A percentile compares a stretch with the other conserved stretches of the same genome.
Evolutionary conservation across 2,113 vertebrate species (phyloP).

Genomic region (Nettapus auritus): DNA sequence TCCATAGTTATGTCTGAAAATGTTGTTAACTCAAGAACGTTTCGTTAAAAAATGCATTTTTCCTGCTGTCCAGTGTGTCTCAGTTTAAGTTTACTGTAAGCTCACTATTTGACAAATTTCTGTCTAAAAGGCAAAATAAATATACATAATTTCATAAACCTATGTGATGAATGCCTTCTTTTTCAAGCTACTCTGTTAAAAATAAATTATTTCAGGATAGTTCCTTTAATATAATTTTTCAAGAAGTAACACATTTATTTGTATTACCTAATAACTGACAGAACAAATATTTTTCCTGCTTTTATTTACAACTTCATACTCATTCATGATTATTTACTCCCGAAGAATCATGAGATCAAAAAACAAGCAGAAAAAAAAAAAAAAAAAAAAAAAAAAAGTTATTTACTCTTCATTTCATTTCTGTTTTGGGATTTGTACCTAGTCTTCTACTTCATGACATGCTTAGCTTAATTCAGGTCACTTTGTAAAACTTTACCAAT

Average conservation of each 20-base stretch:
- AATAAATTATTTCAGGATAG: neutral
- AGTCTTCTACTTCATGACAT: neutral
- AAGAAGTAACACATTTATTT: neutral
- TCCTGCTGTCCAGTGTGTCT: neutral
- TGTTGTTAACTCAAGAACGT: neutral
- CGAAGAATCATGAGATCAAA: neutral
- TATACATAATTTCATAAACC: neutral
- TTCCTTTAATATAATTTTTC: neutral
- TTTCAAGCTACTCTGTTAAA: neutral
- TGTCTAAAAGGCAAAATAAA: neutral
- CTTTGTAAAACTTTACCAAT: neutral
- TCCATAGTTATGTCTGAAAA: neutral
- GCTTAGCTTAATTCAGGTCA: neutral
- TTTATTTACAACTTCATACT: neutral
- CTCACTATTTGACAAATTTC: neutral
- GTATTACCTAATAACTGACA: neutral
- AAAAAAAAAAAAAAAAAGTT: neutral
- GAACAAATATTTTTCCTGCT: neutral
- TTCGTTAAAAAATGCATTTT: neutral
- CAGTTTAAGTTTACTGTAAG: neutral
- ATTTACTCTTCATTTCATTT: neutral
- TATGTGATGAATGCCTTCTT: neutral
- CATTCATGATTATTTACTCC: neutral
- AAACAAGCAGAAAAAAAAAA: neutral
- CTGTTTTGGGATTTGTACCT: neutral